These are phyloP conservation scores for Catocala sponsa DNA, from an alignment of 2,888 invertebrate genomes.

Conservation along the genomic window DNA sequence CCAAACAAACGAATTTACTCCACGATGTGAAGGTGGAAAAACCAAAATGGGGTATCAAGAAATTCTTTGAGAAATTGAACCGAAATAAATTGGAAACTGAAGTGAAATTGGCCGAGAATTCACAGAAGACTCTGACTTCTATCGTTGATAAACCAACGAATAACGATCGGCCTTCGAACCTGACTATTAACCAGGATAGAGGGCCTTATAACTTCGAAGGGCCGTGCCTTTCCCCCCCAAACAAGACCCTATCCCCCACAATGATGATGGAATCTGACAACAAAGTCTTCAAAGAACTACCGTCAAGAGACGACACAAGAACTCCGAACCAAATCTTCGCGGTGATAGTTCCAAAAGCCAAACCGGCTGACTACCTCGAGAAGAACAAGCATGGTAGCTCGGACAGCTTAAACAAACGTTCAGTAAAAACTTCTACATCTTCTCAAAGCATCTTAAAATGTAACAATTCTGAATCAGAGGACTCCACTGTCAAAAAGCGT, in stretches of 20 bases:
- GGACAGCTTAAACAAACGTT: constrained; percentile 72
- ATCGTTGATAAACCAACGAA: constrained; percentile 73
- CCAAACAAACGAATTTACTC: constrained; percentile 80
- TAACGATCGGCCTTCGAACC: constrained; percentile 70
- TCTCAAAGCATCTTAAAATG: constrained; percentile 77
- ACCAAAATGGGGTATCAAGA: constrained; percentile 78
- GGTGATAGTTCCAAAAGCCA: constrained; percentile 82
- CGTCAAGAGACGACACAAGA: constrained; percentile 62
- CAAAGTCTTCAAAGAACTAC: constrained; percentile 82
- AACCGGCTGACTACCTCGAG: constrained; percentile 62
- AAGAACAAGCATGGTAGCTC: constrained; percentile 70
- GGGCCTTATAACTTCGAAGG: constrained; percentile 70
- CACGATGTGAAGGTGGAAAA: constrained; percentile 74
- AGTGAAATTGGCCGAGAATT: constrained; percentile 83
- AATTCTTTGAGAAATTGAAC: constrained; percentile 77
- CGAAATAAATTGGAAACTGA: constrained; percentile 83
- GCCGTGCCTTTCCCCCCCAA: constrained; percentile 82
- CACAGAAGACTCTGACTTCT: constrained; percentile 64
- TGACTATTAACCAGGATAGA: constrained; percentile 68
- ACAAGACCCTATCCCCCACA: constrained; percentile 79
- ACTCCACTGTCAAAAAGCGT: constrained; percentile 80
- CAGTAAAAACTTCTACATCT: constrained; percentile 70
- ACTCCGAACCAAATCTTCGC: constrained; percentile 79
- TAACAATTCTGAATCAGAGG: constrained; percentile 77
- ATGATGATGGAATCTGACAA: constrained; percentile 79